Evolutionary conservation across 1,140 invertebrate genomes (phyloP).

Genomic region (Atta colombica): DNA sequence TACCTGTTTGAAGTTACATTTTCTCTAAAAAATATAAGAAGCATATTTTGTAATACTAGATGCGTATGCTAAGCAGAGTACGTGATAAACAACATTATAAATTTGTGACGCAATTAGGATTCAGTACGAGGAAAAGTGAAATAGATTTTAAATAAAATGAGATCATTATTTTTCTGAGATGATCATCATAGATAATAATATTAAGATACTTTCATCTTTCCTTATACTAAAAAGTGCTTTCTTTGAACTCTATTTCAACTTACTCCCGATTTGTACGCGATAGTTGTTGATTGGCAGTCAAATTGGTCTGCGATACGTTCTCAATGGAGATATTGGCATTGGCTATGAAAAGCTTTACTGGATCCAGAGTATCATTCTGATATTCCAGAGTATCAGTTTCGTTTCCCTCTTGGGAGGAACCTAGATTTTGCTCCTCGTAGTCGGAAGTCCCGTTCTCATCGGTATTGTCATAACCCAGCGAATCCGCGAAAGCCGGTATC

Average conservation of each 20-base stretch:
- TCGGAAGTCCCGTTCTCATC: constrained; percentile 68
- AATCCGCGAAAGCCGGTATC: constrained; percentile 76
- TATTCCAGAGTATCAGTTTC: constrained; percentile 77
- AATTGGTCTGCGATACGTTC: constrained; percentile 70
- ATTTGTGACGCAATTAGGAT: constrained; percentile 8
- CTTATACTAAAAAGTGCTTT: background rate
- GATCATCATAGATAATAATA: background rate
- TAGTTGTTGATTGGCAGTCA: constrained; percentile 79
- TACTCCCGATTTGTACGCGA: constrained; percentile 79
- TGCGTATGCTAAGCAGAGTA: constrained; percentile 57
- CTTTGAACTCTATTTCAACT: constrained; percentile 63
- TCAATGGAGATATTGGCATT: constrained; percentile 60
- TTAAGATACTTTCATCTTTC: background rate
- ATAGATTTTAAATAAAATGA: background rate
- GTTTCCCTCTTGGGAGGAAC: constrained; percentile 22
- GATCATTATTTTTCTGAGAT: background rate
- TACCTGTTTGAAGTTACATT: constrained; percentile 83
- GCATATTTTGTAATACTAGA: constrained; percentile 66
- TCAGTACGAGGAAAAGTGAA: background rate
- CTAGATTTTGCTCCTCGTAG: constrained; percentile 56
- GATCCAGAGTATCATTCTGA: constrained; percentile 73
- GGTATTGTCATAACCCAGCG: constrained; percentile 70
- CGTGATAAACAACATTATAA: constrained; percentile 56
- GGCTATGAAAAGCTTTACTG: constrained; percentile 25
- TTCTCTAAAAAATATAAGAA: constrained; percentile 82